phyloP scores from a whole-genome alignment of 2,797 vertebrate species.

The Huso huso region DNA sequence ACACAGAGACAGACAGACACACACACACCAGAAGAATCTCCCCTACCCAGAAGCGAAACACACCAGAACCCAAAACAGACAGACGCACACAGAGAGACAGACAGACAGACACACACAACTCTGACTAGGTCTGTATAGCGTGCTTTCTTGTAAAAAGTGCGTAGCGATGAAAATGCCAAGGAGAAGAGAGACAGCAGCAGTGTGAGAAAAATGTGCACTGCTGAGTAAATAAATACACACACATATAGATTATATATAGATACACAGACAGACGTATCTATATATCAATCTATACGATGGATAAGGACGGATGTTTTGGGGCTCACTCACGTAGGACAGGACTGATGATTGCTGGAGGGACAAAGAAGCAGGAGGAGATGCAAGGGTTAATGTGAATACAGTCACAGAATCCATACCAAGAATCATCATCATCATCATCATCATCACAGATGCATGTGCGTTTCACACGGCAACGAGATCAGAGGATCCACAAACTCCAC shows the following conservation, averaged over 20 bases:
- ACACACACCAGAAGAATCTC: slow-evolving; percentile 13
- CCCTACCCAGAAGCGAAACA: not conserved
- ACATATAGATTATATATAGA: too few relatives aligned
- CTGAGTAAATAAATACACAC: not conserved
- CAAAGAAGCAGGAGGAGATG: slow-evolving; percentile 30
- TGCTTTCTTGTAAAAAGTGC: too few relatives aligned
- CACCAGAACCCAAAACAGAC: not conserved
- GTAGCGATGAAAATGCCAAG: too few relatives aligned
- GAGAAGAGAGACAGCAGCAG: slow-evolving; percentile 23
- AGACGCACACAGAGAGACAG: too few relatives aligned
- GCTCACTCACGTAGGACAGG: slow-evolving; percentile 77
- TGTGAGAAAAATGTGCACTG: slow-evolving; percentile 36
- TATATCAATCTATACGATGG: slow-evolving; percentile 26
- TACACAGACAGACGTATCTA: too few relatives aligned
- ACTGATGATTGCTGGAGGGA: slow-evolving; percentile 64
- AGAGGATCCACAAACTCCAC: too few relatives aligned
- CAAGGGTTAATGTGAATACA: slow-evolving; percentile 12
- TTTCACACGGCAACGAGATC: not conserved
- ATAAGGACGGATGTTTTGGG: slow-evolving; percentile 34
- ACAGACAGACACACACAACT: too few relatives aligned
- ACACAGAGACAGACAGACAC: too few relatives aligned
- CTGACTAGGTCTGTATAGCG: too few relatives aligned
- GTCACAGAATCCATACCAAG: not conserved
- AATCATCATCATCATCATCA: not conserved
- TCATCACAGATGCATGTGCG: not conserved